Base-by-base conservation (phyloP, 1,140 invertebrate species). In the Meloidogyne floridensis region DNA sequence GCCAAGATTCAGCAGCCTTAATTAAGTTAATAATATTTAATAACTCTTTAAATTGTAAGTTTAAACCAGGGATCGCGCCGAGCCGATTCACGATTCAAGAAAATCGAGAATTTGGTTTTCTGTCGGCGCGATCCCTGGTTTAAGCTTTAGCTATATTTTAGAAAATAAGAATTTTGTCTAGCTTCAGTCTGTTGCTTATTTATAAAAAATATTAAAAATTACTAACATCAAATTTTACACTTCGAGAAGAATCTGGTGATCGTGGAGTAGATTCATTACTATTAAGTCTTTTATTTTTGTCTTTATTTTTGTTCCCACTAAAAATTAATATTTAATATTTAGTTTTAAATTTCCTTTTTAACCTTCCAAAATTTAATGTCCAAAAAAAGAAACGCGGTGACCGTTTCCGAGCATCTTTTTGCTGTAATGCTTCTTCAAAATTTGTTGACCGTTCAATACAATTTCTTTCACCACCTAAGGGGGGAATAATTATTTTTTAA, bases 1-100 rank as follows among this genome's bases (percentile, higher is more conserved):
- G 75, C 75, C 75, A 77, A 54, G 13, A 32, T 77, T 77, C 75
- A 43, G 75, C 75, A 56, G 56, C 53, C 75, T 77, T 65, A 75
- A 75, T 54, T 54, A 47, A 47, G 3, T 75, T 75, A 47, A 10
- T 32, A 72, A 72, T 13, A 72, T 72, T 72, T 72, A 9, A 9
- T 72, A 10, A 10, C 13, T 32, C 10, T 10, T 13, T 32, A 43
- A 72, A 8, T 11, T 42, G 10, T 72, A 32, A 32, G 32, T 32
- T 32, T 32, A 32, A 32, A 2, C 32, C 32, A 32, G 32, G 32
- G 32, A 32, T 32, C 32, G 32, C 32, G 32, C 32, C 32, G 32
- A 32, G 1, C 32, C 32, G 32, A 32, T 32, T 32, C 32, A 32
- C 32, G 32, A 32, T 32, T 32, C 32, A 32, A 1, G 32, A 32